Evolutionary conservation across 2,113 vertebrate genomes (phyloP).

Genomic region (Eulemur rufifrons): DNA sequence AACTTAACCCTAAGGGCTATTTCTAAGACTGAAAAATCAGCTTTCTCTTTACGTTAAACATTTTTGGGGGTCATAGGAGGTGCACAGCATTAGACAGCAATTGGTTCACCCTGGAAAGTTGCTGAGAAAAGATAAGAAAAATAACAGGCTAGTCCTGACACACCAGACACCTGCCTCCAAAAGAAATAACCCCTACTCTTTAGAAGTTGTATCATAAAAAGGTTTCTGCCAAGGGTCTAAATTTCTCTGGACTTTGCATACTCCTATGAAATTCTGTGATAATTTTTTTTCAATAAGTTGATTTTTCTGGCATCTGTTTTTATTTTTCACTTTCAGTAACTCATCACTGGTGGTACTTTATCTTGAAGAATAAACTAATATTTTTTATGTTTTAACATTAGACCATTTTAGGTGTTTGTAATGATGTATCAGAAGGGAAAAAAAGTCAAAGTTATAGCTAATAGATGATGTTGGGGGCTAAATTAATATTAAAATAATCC

Average conservation of each 20-base stretch:
- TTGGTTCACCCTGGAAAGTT: slow-evolving; percentile 73
- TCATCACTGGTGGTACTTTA: slow-evolving; percentile 86
- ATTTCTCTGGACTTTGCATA: slow-evolving; percentile 43
- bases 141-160: slow-evolving; percentile 29
- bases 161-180: slow-evolving; percentile 51
- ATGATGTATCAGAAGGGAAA: slow-evolving; percentile 76
- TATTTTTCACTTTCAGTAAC: slow-evolving; percentile 65
- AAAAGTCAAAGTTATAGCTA: slow-evolving; percentile 65
- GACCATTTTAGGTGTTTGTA: slow-evolving; percentile 75
- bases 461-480: slow-evolving; percentile 71
- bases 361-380: slow-evolving; percentile 81
- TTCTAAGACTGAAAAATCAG: slow-evolving; percentile 52
- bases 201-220: slow-evolving; percentile 19
- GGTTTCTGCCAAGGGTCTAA: neutral
- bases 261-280: slow-evolving; percentile 43
- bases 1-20: slow-evolving; percentile 65
- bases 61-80: neutral
- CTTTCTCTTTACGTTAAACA: slow-evolving; percentile 54
- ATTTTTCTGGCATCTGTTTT: slow-evolving; percentile 73
- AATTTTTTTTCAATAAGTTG: slow-evolving; percentile 64
- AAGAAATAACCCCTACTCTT: neutral
- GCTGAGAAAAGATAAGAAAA: slow-evolving; percentile 66
- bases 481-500: slow-evolving; percentile 80
- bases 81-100: neutral
- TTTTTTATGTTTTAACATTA: slow-evolving; percentile 75